Conservation (phyloP, 2,113 vertebrate species). For the Chrysochloris asiatica region DNA sequence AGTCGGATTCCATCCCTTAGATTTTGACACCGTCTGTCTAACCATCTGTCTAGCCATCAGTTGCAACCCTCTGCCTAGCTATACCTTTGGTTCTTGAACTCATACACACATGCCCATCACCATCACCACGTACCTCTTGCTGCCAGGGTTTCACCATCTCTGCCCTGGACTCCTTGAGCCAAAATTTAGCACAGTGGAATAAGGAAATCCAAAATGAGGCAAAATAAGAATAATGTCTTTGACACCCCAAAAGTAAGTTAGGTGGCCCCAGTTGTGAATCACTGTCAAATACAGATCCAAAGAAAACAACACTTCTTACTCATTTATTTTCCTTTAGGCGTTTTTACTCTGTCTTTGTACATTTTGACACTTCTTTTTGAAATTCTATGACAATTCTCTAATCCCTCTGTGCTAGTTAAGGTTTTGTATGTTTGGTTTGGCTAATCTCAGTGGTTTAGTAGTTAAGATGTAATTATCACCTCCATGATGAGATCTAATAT, state of each 20-base stretch:
- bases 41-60: neutral
- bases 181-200: neutral
- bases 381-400: neutral
- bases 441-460: no score
- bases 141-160: neutral
- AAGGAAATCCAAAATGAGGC: neutral
- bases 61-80: neutral
- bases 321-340: neutral
- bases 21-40: neutral
- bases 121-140: no score
- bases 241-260: neutral
- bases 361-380: slow-evolving; percentile 17
- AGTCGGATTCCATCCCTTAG: neutral
- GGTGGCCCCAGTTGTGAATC: neutral
- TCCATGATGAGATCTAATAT: no score
- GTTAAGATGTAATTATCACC: no score
- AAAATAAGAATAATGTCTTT: neutral
- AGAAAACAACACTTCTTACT: neutral
- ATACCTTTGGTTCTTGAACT: no score
- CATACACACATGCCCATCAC: neutral
- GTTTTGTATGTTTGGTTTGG: no score
- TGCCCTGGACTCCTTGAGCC: neutral
- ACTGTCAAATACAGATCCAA: neutral
- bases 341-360: slow-evolving; percentile 7
- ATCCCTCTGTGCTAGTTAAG: no score